Evolutionary conservation across 1,140 invertebrate genomes (phyloP).

Genomic region (Nomia melanderi): DNA sequence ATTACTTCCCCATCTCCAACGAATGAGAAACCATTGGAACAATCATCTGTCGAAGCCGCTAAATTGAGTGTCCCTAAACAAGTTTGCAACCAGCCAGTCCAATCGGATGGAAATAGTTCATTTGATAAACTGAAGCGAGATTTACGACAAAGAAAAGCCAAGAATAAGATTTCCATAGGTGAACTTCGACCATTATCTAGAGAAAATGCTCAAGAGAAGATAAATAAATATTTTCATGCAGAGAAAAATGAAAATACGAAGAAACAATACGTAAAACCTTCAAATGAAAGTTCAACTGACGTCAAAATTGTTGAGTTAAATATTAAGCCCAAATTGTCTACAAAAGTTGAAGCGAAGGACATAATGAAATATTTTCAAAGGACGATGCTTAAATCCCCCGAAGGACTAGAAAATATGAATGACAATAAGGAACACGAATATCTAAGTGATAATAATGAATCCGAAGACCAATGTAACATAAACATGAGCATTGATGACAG

Average conservation of each 20-base stretch:
- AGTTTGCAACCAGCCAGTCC: not conserved
- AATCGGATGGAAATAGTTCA: conserved; percentile 49
- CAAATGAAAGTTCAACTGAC: conserved; percentile 25
- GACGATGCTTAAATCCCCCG: not conserved
- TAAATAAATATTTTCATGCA: conserved; percentile 73
- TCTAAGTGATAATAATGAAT: not conserved
- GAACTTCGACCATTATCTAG: conserved; percentile 70
- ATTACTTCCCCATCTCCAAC: conserved; percentile 73
- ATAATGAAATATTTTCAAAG: conserved; percentile 75
- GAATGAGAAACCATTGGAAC: conserved; percentile 57
- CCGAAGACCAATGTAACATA: not conserved
- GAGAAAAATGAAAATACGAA: conserved; percentile 27
- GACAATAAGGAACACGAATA: not conserved
- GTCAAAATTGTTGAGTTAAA: conserved; percentile 63
- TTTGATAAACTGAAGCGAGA: conserved; percentile 74
- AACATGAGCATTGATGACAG: conserved; percentile 4
- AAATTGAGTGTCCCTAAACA: conserved; percentile 58
- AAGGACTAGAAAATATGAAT: not conserved
- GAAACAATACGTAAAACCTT: not conserved
- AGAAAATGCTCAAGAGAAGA: conserved; percentile 73
- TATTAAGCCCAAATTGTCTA: conserved; percentile 70
- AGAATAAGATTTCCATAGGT: conserved; percentile 64
- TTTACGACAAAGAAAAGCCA: conserved; percentile 71
- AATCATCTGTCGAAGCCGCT: conserved; percentile 39
- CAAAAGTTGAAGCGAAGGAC: conserved; percentile 72